Evolutionary conservation across 2,797 vertebrate genomes (phyloP), one percentile per base, ranked within the genome.

Genomic region (Orientallactaga sibirica): DNA sequence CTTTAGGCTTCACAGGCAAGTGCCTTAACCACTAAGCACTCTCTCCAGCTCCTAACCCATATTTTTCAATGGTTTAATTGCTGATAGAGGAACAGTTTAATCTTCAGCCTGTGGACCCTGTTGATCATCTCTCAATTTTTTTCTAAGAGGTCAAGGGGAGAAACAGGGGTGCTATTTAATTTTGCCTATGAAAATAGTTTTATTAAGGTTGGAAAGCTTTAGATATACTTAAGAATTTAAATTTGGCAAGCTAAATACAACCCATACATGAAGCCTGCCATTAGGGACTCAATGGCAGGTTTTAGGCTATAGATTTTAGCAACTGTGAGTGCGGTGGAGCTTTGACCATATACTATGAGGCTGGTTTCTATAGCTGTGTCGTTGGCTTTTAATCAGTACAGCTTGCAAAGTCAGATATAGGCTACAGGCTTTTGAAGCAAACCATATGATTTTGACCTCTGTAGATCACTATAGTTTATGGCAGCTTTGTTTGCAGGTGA

Each of bases 361-460:
- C 41, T 77, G 33, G 20, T 80, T 87, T 41, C 66, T 85, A 62
- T 16, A 90, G 64, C 25, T 61, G 29, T 80, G 25, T 43, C 77
- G 24, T 48, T 94, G 88, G 24, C 61, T 93, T 87, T 86, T 83
- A 86, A 91, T 86, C 37, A 79, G 22, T 1, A 3, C 67, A 68
- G 43, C 15, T n/a, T 67, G 16, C 27, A 70, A 74, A 91, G 90
- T 55, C 67, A 55, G 22, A 86, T 88, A 25, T 22, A 15, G 24
- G 25, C 18, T n/a, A 67, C 19, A 41, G 64, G 64, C 68, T 91
- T 95, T 86, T 87, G 85, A 93, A 81, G 58, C 70, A 77, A 91
- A 74, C 55, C 68, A 88, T 64, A 83, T 33, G 93, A 82, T 80
- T 87, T 41, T 91, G 94, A 94, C 77, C 70, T 95, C 86, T 87